phyloP scores from a whole-genome alignment of 1,140 invertebrate genomes.

The Dryas iulia region DNA sequence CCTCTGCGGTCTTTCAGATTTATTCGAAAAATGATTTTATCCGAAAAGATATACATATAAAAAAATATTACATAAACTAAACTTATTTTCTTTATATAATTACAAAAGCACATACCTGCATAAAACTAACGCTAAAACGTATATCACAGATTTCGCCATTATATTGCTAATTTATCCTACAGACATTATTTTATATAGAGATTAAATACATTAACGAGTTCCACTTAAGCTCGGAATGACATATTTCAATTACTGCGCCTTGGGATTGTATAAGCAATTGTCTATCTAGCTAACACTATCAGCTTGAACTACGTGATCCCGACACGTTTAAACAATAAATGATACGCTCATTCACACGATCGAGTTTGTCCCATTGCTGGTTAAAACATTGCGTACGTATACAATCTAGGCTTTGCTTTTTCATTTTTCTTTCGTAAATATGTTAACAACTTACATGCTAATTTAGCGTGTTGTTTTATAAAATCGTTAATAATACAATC shows the following conservation, averaged over 20 bases:
- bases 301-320: conserved; percentile 46
- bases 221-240: neutral
- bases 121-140: conserved; percentile 20
- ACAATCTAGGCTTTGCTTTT: neutral
- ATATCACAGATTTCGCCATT: conserved; percentile 31
- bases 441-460: too few species aligned
- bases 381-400: neutral
- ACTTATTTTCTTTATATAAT: neutral
- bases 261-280: neutral
- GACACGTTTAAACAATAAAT: conserved; percentile 22
- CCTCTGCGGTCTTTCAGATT: neutral
- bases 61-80: neutral
- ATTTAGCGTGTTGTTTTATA: too few species aligned
- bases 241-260: conserved; percentile 1
- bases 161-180: neutral
- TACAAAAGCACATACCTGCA: conserved; percentile 25
- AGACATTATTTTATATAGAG: neutral
- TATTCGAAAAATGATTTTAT: neutral
- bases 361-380: neutral
- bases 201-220: neutral
- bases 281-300: conserved; percentile 33
- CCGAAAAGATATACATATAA: neutral
- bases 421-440: neutral
- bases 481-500: too few species aligned
- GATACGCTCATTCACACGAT: conserved; percentile 24